Base-by-base conservation (phyloP, 2,113 vertebrate genomes). In the Corythaeola cristata region DNA sequence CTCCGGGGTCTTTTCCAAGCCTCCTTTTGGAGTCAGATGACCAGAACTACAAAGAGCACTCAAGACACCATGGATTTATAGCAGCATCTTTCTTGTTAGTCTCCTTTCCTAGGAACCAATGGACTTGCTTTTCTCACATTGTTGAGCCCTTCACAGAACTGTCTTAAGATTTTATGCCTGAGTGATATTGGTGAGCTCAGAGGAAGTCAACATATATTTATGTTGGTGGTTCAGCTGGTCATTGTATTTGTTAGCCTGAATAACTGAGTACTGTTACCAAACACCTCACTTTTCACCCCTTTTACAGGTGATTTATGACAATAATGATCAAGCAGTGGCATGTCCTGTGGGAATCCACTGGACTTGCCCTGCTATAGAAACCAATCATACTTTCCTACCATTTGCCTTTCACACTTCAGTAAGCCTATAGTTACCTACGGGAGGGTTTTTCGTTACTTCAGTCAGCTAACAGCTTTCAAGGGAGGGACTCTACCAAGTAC, bases 401-500 rank as follows among this genome's bases (percentile, higher is more conserved):
- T 45, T 64, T 69, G 76, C 27, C 18, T 73, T 80, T 69, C 23
- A 41, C 45, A 50, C 19, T 35, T 84, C 50, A 53, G 9, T n/a
- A 37, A 89, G 50, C 15, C n/a, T 15, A 19, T 19, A 64, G 58
- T 8, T 45, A n/a, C 33, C 30, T 32, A 23, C 8, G 18, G 47
- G 39, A 44, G 37, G 17, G 39, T 6, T 85, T 45, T 64, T 30
- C 49, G 15, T 45, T 41, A 27, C 21, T 67, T 39, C 27, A 13
- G 30, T 53, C 67, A 73, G 26, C 50, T 56, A 73, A 60, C 12
- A 74, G 41, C 33, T 91, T 62, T 62, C 50, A 66, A 62, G 27
- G 15, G 6, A 24, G 13, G 2, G 6, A 20, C 5, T 35, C 35
- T 26, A 47, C 32, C 0, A 1, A 20, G 12, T 45, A n/a, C 52